Conservation (phyloP, 2,113 vertebrate species). For the Trogon melanurus region DNA sequence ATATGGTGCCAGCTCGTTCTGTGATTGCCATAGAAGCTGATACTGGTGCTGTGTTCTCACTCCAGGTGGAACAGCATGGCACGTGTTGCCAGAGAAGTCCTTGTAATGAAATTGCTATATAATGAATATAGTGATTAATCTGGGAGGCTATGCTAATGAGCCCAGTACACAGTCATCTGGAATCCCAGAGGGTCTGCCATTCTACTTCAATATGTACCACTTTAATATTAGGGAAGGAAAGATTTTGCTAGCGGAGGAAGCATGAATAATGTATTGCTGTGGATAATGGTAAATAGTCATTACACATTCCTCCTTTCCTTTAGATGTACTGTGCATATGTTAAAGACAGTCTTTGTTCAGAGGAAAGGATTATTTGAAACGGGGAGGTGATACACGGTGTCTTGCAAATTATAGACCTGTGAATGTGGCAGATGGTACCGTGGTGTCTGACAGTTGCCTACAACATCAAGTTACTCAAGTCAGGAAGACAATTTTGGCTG, state of each 20-base stretch:
- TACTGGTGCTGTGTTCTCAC: background rate
- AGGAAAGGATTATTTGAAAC: background rate
- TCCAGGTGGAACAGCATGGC: background rate
- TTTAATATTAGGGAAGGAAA: background rate
- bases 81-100: background rate
- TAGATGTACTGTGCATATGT: background rate
- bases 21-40: background rate
- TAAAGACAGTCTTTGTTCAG: slow-evolving; percentile 1
- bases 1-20: background rate
- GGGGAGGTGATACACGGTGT: background rate
- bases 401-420: background rate
- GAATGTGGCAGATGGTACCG: background rate
- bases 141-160: background rate
- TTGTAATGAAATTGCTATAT: background rate
- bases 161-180: background rate
- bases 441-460: background rate
- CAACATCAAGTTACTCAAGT: background rate
- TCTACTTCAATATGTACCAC: background rate
- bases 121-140: slow-evolving; percentile 12
- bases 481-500: background rate
- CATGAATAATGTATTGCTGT: slow-evolving; percentile 67
- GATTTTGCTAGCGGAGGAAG: background rate
- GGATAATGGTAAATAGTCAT: slow-evolving; percentile 57
- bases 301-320: slow-evolving; percentile 16
- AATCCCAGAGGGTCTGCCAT: slow-evolving; percentile 6